Evolutionary conservation across 2,113 vertebrate species (phyloP), one percentile per base, ranked within the genome.

Genomic region (Ictidomys tridecemlineatus): DNA sequence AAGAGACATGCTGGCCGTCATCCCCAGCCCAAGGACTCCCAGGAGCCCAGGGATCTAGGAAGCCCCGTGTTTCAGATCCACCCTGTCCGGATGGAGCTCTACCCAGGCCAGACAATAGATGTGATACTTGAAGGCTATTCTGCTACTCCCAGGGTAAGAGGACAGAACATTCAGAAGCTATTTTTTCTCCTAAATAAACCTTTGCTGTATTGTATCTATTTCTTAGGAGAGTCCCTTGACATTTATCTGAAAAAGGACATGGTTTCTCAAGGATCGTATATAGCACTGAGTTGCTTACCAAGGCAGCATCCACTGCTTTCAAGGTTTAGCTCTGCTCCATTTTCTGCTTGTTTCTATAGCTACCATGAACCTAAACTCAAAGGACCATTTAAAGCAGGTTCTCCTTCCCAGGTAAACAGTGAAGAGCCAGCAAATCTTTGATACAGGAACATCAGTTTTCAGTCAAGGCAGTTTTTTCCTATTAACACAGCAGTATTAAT

Each of bases 111-210:
- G 89, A 99, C 98, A 0, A 83, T 95, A 11, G 97, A 99, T 67
- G 96, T 99, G 98, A 30, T 98, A 20, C 98, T 99, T 28, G 98
- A 98, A 90, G 99, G 98, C 45, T 99, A 94, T 73, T 99, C 98
- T 65, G 85, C 97, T 56, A 95, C 42, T 5, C 98, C 99, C 0
- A 99, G 98, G 99, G 99, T 99, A 98, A 98, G 97, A 95, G 7
- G 73, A 63, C 1, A 51, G 14, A 9, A 2, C 0, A 0, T n/a
- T 86, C 10, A 45, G 26, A 56, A 91, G 82, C 39, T 79, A 5
- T 86, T 86, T 86, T 51, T 94, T 22, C 91, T 89, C 85, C 78
- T 74, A 65, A 58, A 58, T 72, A 61, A 93, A 37, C 95, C 51
- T 53, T 63, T n/a, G 45, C 85, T 74, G 0, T 80, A 58, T 76